A percentile compares a stretch with the other conserved stretches of the same genome.
Evolutionary conservation across 2,888 invertebrate genomes (phyloP).

Genomic region (Ophion costatus): DNA sequence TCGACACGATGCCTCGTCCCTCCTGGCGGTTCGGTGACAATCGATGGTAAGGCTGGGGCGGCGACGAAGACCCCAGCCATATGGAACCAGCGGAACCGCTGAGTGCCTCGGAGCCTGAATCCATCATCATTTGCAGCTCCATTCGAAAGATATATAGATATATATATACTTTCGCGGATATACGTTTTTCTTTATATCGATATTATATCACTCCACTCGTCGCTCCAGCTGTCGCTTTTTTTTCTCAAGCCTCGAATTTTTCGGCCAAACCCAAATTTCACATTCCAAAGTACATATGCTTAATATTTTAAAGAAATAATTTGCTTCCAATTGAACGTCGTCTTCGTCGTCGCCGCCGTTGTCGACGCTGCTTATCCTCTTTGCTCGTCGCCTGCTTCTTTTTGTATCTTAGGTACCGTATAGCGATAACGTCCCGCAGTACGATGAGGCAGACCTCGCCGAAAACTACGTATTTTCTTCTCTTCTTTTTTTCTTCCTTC

Average conservation of each 20-base stretch:
- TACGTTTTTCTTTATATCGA: not conserved
- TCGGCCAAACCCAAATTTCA: conserved; percentile 17
- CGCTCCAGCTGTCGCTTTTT: not conserved
- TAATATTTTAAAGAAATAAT: not conserved
- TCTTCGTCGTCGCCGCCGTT: not conserved
- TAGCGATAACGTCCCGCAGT: not conserved
- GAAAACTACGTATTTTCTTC: not conserved
- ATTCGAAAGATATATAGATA: conserved; percentile 67
- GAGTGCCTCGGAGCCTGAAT: conserved; percentile 77
- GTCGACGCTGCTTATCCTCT: not conserved
- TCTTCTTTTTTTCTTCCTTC: conserved; percentile 29
- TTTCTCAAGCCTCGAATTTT: conserved; percentile 24
- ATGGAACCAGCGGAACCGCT: conserved; percentile 73
- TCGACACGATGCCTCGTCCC: conserved; percentile 74
- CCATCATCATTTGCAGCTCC: conserved; percentile 81
- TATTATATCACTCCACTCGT: conserved; percentile 5
- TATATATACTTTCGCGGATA: not conserved
- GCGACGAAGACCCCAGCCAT: conserved; percentile 75
- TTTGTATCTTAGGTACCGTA: not conserved
- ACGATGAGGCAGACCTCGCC: not conserved
- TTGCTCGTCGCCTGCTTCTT: conserved; percentile 12
- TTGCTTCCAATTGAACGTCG: not conserved
- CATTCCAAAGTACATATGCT: not conserved
- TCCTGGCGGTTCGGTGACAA: conserved; percentile 77
- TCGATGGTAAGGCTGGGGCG: conserved; percentile 75